Percentiles rank a stretch among this genome's conserved stretches.
Conservation (phyloP, 2,113 vertebrate species). For the Amia ocellicauda region DNA sequence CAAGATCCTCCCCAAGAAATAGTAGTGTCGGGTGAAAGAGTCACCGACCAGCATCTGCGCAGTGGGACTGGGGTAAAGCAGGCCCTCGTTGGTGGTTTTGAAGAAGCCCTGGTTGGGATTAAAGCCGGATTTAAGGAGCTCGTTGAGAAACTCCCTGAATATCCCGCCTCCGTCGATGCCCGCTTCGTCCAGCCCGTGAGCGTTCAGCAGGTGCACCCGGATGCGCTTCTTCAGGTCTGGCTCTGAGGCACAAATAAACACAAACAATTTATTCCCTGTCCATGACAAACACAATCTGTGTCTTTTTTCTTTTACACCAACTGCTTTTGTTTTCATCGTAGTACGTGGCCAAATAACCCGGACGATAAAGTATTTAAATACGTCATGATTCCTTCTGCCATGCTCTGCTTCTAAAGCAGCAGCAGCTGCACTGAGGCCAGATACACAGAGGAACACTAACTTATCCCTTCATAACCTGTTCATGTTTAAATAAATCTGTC, state of each 20-base stretch:
- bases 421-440: too few species aligned
- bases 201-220: conserved; percentile 91
- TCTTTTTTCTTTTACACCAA: too few species aligned
- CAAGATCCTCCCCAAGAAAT: conserved; percentile 94
- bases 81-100: conserved; percentile 93
- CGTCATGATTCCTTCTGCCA: too few species aligned
- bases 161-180: conserved; percentile 96
- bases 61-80: conserved; percentile 90
- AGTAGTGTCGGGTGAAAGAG: conserved; percentile 91
- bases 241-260: conserved; percentile 59
- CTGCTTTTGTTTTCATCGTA: too few species aligned
- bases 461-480: too few species aligned
- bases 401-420: too few species aligned
- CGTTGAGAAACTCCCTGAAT: conserved; percentile 95
- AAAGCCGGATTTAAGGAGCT: conserved; percentile 94
- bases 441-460: too few species aligned
- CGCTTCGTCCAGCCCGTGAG: conserved; percentile 93
- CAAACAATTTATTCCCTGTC: conserved; percentile 15
- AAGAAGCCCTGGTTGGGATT: conserved; percentile 97
- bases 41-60: conserved; percentile 91
- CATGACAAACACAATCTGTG: too few species aligned
- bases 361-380: too few species aligned
- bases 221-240: conserved; percentile 92
- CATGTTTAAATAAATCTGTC: too few species aligned
- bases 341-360: too few species aligned